Conservation (phyloP, 2,797 vertebrate genomes). For the Malacoraja senta region DNA sequence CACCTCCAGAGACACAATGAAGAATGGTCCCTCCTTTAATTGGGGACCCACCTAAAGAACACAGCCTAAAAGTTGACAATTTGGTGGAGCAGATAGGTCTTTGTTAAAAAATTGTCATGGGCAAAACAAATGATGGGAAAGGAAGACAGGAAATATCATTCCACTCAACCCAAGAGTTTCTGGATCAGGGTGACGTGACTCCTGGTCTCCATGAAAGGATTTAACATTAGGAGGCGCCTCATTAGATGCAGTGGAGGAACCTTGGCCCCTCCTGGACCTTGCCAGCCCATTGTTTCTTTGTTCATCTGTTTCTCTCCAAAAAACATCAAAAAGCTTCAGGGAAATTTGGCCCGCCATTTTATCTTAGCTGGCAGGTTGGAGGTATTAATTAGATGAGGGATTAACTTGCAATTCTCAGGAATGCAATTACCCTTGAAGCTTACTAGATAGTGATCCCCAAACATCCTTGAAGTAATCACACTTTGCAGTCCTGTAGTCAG, state of each 20-base stretch:
- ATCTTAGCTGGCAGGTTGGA: slow-evolving; percentile 24
- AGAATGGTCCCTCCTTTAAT: not conserved
- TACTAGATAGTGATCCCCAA: slow-evolving; percentile 22
- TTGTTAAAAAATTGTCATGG: no score
- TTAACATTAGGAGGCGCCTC: not conserved
- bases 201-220: not conserved
- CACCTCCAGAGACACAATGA: not conserved
- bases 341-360: slow-evolving; percentile 15
- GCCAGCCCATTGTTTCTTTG: not conserved
- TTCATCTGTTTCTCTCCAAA: not conserved
- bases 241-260: not conserved
- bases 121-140: not conserved
- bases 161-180: not conserved
- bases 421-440: slow-evolving; percentile 18
- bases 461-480: slow-evolving; percentile 27
- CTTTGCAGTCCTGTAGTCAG: not conserved
- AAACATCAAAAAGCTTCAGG: not conserved
- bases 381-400: slow-evolving; percentile 18
- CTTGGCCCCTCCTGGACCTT: not conserved
- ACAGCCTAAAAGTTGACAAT: no score
- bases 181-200: not conserved
- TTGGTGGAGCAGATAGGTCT: not conserved
- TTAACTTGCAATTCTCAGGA: slow-evolving; percentile 13
- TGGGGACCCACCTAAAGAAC: not conserved
- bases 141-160: no score